Base-by-base conservation (phyloP, 1,140 invertebrate species). In the Diabrotica virgifera region DNA sequence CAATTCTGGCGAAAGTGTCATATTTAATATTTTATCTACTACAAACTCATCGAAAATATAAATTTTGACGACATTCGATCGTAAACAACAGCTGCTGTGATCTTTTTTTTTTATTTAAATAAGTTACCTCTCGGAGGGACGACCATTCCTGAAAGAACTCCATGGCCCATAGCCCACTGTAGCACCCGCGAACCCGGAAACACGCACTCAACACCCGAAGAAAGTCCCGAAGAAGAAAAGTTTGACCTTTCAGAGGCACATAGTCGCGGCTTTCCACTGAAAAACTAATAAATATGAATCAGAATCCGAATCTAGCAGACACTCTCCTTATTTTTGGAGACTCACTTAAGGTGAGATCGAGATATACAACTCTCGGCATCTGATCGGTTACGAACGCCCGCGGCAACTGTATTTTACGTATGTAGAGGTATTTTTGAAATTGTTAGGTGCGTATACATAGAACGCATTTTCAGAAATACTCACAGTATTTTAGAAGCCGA, bases 101-200 rank as follows among this genome's bases (percentile, higher is more conserved):
- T 24, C 24, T 24, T 24, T 24, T 24, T 24, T 60, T 5, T 36
- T 6, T 8, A 35, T 35, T n/a, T n/a, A n/a, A n/a, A n/a, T 12
- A 60, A 57, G 9, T 12, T 51, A 60, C 59, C 59, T 60, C 14
- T 36, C 55, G 35, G 24, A 57, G 11, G 24, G 59, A 60, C 59
- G 59, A 60, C 72, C 72, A 75, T 69, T 75, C 74, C 65, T 75
- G 74, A 58, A 75, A 75, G 66, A 69, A 74, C 74, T 75, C 74
- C 74, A 75, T 75, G 54, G 71, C 68, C 74, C 74, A 75, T 75
- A 73, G 64, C 64, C 56, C 38, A 9, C 58, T 60, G 37, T 37
- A 36, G 57, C 24, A 35, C 46, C 14, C 5, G 11, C 63, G 57
- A 61, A 55, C 60, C 56, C 59, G 36, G 54, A 67, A 68, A 69